Evolutionary conservation across 2,113 vertebrate genomes (phyloP), one percentile per base, ranked within the genome.

Genomic region (Vimba vimba): DNA sequence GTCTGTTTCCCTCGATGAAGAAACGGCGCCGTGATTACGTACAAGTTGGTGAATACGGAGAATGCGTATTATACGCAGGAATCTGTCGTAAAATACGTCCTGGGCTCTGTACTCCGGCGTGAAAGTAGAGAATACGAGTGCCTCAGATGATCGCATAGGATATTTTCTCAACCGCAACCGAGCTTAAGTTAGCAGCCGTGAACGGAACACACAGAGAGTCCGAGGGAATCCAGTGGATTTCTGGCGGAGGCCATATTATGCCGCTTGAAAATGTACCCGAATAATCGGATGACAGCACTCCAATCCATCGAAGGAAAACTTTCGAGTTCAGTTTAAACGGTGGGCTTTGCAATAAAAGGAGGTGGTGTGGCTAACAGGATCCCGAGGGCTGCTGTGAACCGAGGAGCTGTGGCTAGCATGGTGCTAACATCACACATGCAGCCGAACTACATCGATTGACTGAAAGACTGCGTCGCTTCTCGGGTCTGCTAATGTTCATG

Each of bases 61-160:
- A 64, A 50, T 93, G 93, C 94, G 95, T 88, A 93, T 25, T 88
- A 85, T 91, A 92, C 92, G 94, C 89, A 94, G 85, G 88, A 84
- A 91, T 64, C 75, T 87, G 76, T 86, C 94, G 93, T 93, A 94
- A 90, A 90, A 33, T 91, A 59, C 79, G 93, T 91, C 88, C 91
- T 92, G 94, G 92, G 94, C 94, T 90, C 90, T 90, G 85, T 91
- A n/a, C 60, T 93, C 88, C 87, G 88, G 87, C 92, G 92, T 93
- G 91, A 91, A 91, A 86, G 88, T 66, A 84, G 92, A 92, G 93
- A 90, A 92, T 85, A 91, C 90, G 89, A 91, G 87, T 90, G 90
- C 87, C 91, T 91, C 91, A 88, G 91, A 85, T 71, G 92, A 92
- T 92, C 92, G 90, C 89, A 88, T 90, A 89, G 89, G 89, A 92